These are phyloP conservation scores for Protonibea diacanthus DNA, from an alignment of 2,797 vertebrate genomes.

Conservation along the genomic window DNA sequence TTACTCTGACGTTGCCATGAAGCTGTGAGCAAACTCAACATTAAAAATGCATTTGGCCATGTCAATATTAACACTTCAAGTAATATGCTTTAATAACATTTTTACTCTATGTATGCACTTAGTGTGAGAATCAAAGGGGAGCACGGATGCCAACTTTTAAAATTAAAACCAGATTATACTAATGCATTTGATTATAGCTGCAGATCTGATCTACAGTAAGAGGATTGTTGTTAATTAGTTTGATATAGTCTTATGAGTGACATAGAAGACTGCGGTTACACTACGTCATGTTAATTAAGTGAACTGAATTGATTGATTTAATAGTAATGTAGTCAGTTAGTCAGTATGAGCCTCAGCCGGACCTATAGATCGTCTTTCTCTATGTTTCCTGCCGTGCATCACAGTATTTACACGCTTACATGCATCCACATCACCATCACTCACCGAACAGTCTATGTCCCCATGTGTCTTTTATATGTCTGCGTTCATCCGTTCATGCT, in stretches of 20 bases:
- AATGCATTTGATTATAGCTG: constrained; percentile 29
- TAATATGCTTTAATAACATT: constrained; percentile 1
- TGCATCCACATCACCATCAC: constrained; percentile 2
- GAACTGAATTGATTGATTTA: constrained; percentile 1
- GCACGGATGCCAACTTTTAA: constrained; percentile 11
- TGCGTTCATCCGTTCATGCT: constrained; percentile 14
- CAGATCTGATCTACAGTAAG: background rate
- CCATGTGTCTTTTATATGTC: constrained; percentile 14
- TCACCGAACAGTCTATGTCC: background rate
- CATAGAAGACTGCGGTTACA: constrained; percentile 5
- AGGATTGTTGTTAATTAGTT: constrained; percentile 19
- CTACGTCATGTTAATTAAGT: constrained; percentile 14
- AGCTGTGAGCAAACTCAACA: constrained; percentile 58
- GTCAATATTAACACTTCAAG: constrained; percentile 53
- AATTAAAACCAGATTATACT: constrained; percentile 32
- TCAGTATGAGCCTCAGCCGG: background rate
- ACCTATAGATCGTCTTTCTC: background rate
- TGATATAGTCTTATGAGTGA: constrained; percentile 4
- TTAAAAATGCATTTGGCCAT: constrained; percentile 49
- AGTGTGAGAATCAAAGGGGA: background rate
- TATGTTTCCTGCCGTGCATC: background rate
- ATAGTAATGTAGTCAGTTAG: background rate
- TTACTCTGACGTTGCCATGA: constrained; percentile 47
- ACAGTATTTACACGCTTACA: constrained; percentile 13
- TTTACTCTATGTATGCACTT: constrained; percentile 15